Conservation (phyloP, 2,888 invertebrate genomes). For the Anthophora plumipes region DNA sequence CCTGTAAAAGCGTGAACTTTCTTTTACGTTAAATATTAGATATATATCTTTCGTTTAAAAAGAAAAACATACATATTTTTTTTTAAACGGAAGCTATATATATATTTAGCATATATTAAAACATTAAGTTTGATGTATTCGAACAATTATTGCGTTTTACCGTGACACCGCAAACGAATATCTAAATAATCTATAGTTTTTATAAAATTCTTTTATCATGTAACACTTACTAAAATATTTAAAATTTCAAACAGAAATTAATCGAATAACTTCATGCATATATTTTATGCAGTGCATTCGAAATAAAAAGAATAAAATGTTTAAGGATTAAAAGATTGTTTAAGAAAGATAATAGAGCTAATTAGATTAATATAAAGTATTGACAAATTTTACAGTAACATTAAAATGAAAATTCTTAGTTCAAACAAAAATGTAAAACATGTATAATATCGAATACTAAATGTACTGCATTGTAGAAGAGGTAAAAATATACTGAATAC, state of each 20-base stretch:
- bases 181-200: not conserved
- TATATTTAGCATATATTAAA: not conserved
- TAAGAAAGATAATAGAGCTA: not conserved
- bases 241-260: not conserved
- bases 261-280: not conserved
- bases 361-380: not conserved
- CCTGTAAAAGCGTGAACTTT: not conserved
- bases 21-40: not conserved
- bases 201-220: not conserved
- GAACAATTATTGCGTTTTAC: not conserved
- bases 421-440: not conserved
- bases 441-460: not conserved
- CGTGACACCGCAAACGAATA: not conserved
- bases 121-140: not conserved
- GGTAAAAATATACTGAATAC: not conserved
- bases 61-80: no score
- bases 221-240: constrained; percentile 23
- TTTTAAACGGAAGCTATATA: no score
- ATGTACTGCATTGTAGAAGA: not conserved
- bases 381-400: not conserved
- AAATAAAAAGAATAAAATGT: not conserved
- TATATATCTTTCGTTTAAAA: not conserved
- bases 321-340: not conserved
- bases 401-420: not conserved
- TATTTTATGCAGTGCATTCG: not conserved